Conservation (phyloP, 2,888 invertebrate species). For the Oegoconia quadripuncta region DNA sequence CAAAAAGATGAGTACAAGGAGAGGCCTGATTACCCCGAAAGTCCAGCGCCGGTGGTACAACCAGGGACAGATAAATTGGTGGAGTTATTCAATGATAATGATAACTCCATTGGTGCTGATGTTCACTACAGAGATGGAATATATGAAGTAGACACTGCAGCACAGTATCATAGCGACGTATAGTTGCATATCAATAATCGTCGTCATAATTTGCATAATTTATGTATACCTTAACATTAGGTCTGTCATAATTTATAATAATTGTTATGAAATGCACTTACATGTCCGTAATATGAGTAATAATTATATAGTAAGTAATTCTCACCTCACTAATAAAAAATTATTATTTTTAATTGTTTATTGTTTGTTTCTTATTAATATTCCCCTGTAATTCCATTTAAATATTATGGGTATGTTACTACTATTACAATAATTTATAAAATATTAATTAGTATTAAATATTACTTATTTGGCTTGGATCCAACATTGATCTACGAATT, state of each 20-base stretch:
- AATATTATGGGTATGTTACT: neutral
- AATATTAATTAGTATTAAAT: neutral
- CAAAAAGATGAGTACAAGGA: conserved; percentile 50
- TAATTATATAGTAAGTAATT: too few relatives aligned
- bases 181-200: conserved; percentile 18
- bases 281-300: too few relatives aligned
- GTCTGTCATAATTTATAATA: neutral
- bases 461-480: too few relatives aligned
- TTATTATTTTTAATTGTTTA: neutral
- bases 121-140: conserved; percentile 49
- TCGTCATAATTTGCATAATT: neutral
- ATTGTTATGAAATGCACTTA: neutral
- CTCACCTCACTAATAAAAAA: too few relatives aligned
- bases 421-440: neutral
- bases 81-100: conserved; percentile 49
- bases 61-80: conserved; percentile 50
- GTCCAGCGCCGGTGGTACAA: conserved; percentile 36
- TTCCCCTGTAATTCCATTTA: neutral
- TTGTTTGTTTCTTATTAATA: neutral
- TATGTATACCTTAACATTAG: neutral
- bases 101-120: conserved; percentile 32
- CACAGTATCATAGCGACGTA: conserved; percentile 50
- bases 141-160: conserved; percentile 47
- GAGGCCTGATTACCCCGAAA: conserved; percentile 67
- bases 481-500: too few relatives aligned